Conservation (phyloP, 2,113 vertebrate species). For the Donacobius atricapilla region DNA sequence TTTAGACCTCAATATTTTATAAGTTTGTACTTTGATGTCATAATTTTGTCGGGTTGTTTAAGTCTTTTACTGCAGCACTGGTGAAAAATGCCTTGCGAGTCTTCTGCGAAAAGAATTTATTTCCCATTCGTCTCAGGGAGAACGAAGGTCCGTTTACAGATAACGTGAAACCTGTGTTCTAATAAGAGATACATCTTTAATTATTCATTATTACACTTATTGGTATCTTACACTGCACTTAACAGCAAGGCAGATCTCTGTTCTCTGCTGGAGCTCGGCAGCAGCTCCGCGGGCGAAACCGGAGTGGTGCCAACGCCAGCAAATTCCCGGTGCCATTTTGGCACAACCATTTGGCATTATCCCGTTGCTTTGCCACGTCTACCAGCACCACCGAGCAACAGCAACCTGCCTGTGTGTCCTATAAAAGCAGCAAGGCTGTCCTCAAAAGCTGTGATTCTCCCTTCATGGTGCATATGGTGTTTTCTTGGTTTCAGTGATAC, state of each 20-base stretch:
- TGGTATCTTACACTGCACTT: conserved; percentile 16
- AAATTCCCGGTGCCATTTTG: not conserved
- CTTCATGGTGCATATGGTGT: not conserved
- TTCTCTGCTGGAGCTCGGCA: not conserved
- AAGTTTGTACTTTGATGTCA: not conserved
- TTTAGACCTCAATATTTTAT: conserved; percentile 23
- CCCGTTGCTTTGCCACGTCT: not conserved
- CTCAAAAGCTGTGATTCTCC: not conserved
- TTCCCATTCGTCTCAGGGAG: not conserved
- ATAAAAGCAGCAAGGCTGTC: not conserved
- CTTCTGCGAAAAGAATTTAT: not conserved
- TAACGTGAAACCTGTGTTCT: not conserved
- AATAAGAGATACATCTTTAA: conserved; percentile 34
- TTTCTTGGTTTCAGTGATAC: not conserved
- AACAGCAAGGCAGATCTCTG: not conserved
- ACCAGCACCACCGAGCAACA: accelerated
- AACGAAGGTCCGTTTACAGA: not conserved
- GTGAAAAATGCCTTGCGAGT: not conserved
- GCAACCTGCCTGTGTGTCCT: not conserved
- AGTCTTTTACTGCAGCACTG: not conserved
- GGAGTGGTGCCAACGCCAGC: accelerated
- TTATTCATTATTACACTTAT: conserved; percentile 57
- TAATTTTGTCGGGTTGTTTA: conserved; percentile 8
- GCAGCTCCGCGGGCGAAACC: not conserved
- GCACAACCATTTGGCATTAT: accelerated